Conservation (phyloP, 1,140 invertebrate genomes). For the Drosophila micromelanica region DNA sequence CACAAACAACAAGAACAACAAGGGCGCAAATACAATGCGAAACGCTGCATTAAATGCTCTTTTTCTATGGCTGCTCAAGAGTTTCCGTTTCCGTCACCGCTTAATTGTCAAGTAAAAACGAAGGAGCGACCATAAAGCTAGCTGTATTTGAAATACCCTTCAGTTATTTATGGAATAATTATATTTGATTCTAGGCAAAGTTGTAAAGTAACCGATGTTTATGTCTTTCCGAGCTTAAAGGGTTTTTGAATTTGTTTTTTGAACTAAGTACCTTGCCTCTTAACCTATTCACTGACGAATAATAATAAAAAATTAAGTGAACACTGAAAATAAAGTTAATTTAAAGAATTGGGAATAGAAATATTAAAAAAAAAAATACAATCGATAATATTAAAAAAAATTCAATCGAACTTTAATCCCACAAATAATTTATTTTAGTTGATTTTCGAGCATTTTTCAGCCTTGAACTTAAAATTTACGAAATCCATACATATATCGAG, state of each 20-base stretch:
- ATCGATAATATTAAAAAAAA: too few relatives aligned
- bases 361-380: too few relatives aligned
- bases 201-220: background rate
- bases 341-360: too few relatives aligned
- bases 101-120: conserved; percentile 54
- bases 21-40: conserved; percentile 54
- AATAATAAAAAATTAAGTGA: too few relatives aligned
- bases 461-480: background rate
- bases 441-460: too few relatives aligned
- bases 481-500: too few relatives aligned
- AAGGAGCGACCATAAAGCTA: conserved; percentile 1
- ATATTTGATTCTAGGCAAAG: background rate
- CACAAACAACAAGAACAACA: conserved; percentile 45
- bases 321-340: too few relatives aligned
- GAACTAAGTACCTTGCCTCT: too few relatives aligned
- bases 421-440: too few relatives aligned
- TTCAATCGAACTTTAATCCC: too few relatives aligned
- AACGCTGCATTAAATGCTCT: conserved; percentile 67
- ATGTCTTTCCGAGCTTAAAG: background rate
- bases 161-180: conserved; percentile 5
- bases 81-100: conserved; percentile 57
- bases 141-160: conserved; percentile 13
- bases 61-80: conserved; percentile 53
- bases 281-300: too few relatives aligned
- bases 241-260: too few relatives aligned